phyloP scores from a whole-genome alignment of 2,888 invertebrate species.

The Cordilura impudica region DNA sequence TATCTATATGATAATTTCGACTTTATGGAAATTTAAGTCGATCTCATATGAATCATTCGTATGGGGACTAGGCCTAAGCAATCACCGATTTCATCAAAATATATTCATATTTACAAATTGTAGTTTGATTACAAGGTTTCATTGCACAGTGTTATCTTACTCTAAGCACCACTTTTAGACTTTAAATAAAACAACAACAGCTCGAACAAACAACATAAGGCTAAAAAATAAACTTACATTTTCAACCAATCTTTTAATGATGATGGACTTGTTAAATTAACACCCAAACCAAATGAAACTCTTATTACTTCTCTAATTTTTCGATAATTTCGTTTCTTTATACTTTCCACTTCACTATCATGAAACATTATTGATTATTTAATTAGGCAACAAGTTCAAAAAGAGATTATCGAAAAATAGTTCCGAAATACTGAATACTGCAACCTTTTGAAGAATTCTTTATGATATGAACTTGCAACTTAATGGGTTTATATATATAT shows the following conservation, averaged over 20 bases:
- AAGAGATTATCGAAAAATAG: neutral
- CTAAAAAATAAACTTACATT: slow-evolving; percentile 68
- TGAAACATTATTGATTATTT: slow-evolving; percentile 62
- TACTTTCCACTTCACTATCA: slow-evolving; percentile 52
- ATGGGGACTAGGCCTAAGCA: too few species aligned
- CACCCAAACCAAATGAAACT: slow-evolving; percentile 66
- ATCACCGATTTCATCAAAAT: too few species aligned
- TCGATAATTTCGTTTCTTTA: slow-evolving; percentile 66
- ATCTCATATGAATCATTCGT: too few species aligned
- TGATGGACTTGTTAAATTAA: slow-evolving; percentile 66
- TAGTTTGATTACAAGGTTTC: too few species aligned
- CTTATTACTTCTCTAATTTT: slow-evolving; percentile 67
- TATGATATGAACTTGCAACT: neutral
- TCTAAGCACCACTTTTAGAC: too few species aligned
- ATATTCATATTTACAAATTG: too few species aligned
- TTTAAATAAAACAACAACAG: too few species aligned
- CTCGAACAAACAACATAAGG: too few species aligned
- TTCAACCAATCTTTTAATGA: slow-evolving; percentile 61
- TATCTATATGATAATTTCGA: too few species aligned
- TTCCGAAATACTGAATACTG: neutral
- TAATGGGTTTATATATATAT: neutral
- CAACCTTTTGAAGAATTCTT: neutral
- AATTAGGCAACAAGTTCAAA: neutral
- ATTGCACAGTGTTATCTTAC: too few species aligned
- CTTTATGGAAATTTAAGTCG: too few species aligned